Evolutionary conservation across 2,888 invertebrate species (phyloP), one percentile per base, ranked within the genome.

Genomic region (Drosophila borealis): DNA sequence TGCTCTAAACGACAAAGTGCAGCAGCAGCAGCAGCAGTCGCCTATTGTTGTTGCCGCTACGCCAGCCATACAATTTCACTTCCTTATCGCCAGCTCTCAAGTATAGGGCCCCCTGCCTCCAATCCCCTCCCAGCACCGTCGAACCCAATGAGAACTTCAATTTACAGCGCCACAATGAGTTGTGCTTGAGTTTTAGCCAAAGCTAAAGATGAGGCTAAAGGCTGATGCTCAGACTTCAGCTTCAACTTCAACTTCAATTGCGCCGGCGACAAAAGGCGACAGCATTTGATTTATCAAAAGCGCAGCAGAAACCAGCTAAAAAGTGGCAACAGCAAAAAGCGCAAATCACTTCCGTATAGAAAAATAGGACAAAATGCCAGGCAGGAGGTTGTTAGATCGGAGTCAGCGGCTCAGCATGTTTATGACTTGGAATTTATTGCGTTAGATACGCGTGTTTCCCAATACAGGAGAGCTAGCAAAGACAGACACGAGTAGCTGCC

Each of bases 11-110:
- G 87, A 59, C 67, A 70, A 67, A 86, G 83, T 72, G 83, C 73
- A 71, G 55, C 46, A 19, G 60, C n/a, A 41, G 46, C 37, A 39
- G 14, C 39, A 29, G 17, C 13, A 29, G 41, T 62, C 60, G 57
- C 48, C 67, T 73, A 84, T 84, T 83, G 83, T 83, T 81, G 78
- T 66, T 81, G 66, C 61, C 66, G 76, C 71, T 71, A 56, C 77
- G 56, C 70, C 71, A 79, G 79, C 79, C 77, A 66, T 81, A 78
- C 80, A 83, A 83, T 83, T 81, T 77, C 69, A 74, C 87, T 83
- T 86, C 87, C 83, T 77, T 83, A 81, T 86, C 80, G 78, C 68
- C 53, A 44, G 59, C 69, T 62, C 70, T 81, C 64, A 73, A 84
- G 81, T 71, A 65, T 36, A 45, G 11, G 41, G 37, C 36, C 42